Conservation (phyloP, 2,888 invertebrate genomes). For the Nasonovia ribisnigri region DNA sequence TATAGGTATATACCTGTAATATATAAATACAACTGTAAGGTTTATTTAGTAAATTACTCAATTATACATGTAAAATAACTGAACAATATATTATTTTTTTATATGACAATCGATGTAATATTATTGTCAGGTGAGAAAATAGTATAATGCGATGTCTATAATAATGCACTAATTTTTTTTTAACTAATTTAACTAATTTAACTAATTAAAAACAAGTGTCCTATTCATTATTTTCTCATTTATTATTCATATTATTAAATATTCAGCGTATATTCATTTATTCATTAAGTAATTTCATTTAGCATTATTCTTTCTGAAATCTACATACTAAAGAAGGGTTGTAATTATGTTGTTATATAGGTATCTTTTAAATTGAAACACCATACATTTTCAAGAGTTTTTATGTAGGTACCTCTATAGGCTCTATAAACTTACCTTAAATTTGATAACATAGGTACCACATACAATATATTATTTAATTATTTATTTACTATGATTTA, state of each 20-base stretch:
- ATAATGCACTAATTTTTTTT: background rate
- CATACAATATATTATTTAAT: background rate
- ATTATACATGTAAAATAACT: background rate
- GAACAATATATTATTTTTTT: background rate
- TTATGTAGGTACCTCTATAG: too few species aligned
- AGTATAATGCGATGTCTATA: background rate
- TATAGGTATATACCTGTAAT: too few species aligned
- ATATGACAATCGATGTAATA: background rate
- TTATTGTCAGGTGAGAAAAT: background rate
- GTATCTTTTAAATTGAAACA: background rate
- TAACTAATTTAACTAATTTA: background rate
- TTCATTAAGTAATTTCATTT: conserved; percentile 25
- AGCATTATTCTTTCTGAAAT: background rate
- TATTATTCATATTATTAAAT: conserved; percentile 13
- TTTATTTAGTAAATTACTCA: background rate
- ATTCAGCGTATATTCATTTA: conserved; percentile 6
- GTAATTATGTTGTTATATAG: background rate
- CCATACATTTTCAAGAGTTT: background rate
- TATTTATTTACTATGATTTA: too few species aligned
- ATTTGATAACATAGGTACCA: background rate
- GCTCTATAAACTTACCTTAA: background rate
- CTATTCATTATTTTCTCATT: conserved; percentile 15
- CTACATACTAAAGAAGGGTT: background rate
- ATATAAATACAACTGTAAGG: background rate
- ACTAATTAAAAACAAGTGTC: conserved; percentile 34